Conservation (phyloP, 2,113 vertebrate species). For the Felis catus region DNA sequence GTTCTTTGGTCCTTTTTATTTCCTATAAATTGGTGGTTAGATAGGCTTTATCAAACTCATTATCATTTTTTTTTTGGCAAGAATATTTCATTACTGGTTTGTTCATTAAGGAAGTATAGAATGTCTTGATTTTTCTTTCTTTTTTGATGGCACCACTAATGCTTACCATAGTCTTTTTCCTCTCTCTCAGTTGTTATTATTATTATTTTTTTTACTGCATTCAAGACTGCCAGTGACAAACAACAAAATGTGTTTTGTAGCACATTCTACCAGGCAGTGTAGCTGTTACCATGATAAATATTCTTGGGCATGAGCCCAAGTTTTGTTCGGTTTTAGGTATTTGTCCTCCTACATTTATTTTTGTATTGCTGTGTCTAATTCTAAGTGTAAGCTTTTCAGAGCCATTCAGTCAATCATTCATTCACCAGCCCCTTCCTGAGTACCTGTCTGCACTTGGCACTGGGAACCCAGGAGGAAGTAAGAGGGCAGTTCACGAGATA, state of each 20-base stretch:
- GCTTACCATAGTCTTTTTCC: not conserved
- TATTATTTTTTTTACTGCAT: not conserved
- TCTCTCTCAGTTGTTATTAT: not conserved
- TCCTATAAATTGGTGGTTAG: not conserved
- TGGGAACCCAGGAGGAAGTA: not conserved
- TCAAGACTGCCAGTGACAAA: constrained; percentile 12
- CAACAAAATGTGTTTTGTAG: not conserved
- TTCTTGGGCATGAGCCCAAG: constrained; percentile 3
- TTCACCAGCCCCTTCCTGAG: not conserved
- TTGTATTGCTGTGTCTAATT: not conserved
- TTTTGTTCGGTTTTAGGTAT: constrained; percentile 12
- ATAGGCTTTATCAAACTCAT: not conserved
- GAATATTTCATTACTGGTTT: not conserved
- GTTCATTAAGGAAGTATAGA: not conserved
- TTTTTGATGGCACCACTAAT: not conserved
- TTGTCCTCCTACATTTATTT: not conserved
- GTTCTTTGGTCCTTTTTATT: not conserved
- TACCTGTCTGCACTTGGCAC: not conserved
- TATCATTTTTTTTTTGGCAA: not conserved
- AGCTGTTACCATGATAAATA: not conserved
- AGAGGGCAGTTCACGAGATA: not conserved
- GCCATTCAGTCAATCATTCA: not conserved
- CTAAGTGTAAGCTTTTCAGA: not conserved
- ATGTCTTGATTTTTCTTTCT: not conserved
- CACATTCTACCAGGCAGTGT: not conserved